Evolutionary conservation across 2,797 vertebrate genomes (phyloP).

Genomic region (Poeciliopsis presidionis): DNA sequence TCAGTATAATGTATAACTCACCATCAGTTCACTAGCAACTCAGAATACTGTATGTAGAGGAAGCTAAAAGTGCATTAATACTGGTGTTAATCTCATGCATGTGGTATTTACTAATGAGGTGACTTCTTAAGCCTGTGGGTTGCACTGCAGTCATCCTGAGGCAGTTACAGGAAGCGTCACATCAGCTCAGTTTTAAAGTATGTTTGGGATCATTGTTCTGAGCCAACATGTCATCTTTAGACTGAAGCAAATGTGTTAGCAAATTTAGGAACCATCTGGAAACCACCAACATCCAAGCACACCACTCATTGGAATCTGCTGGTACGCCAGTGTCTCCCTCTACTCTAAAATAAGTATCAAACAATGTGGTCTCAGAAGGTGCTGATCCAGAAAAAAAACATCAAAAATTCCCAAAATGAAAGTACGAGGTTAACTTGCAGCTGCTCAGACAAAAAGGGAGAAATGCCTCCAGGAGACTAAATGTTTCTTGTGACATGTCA

Average conservation of each 20-base stretch:
- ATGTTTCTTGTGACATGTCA: no score
- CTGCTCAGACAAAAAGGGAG: neutral
- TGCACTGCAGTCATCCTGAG: neutral
- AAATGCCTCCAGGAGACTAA: neutral
- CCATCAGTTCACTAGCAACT: slow-evolving; percentile 23
- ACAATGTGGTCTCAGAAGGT: neutral
- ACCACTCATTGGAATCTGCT: neutral
- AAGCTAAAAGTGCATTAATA: slow-evolving; percentile 3
- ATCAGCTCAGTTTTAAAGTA: neutral
- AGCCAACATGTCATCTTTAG: neutral
- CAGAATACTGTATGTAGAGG: slow-evolving; percentile 21
- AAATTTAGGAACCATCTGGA: neutral
- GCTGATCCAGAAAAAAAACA: neutral
- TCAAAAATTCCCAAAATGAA: neutral
- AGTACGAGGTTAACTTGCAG: neutral
- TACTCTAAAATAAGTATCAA: neutral
- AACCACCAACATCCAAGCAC: neutral
- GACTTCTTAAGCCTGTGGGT: neutral
- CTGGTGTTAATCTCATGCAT: neutral
- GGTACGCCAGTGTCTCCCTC: neutral
- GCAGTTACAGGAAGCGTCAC: neutral
- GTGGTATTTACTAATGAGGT: neutral
- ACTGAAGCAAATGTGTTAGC: neutral
- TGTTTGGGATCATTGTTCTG: neutral
- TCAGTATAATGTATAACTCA: slow-evolving; percentile 30